Conservation (phyloP, 2,797 vertebrate genomes). For the Aeoliscus strigatus region DNA sequence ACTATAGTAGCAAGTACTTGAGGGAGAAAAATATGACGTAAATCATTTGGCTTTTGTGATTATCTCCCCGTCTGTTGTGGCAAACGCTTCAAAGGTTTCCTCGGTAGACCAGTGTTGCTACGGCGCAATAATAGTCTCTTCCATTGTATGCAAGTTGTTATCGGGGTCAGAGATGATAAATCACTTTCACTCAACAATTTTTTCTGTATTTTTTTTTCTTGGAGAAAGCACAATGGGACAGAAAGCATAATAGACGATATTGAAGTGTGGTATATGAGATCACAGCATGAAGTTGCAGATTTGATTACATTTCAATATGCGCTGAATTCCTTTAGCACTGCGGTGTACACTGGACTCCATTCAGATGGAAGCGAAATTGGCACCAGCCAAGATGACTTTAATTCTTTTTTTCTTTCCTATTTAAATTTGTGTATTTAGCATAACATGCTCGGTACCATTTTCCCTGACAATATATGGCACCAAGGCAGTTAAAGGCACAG, state of each 20-base stretch:
- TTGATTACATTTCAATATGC: conserved; percentile 66
- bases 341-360: conserved; percentile 25
- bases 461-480: conserved; percentile 19
- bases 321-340: conserved; percentile 43
- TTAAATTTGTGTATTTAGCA: conserved; percentile 16
- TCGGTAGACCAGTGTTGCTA: conserved; percentile 34
- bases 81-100: conserved; percentile 40
- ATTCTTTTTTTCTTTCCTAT: conserved; percentile 17
- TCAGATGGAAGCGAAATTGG: conserved; percentile 30
- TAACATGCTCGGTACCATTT: not conserved
- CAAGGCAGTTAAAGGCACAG: conserved; percentile 37
- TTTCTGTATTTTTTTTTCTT: conserved; percentile 27
- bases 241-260: conserved; percentile 49
- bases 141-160: conserved; percentile 34
- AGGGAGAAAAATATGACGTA: conserved; percentile 38
- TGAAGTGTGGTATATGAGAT: conserved; percentile 52
- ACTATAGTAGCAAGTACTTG: conserved; percentile 23
- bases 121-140: conserved; percentile 42
- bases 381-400: conserved; percentile 12
- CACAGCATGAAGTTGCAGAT: conserved; percentile 55
- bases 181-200: conserved; percentile 37
- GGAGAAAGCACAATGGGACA: conserved; percentile 38
- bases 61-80: conserved; percentile 17
- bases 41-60: conserved; percentile 42
- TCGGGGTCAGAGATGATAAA: conserved; percentile 40